Conservation (phyloP, 2,888 invertebrate species). For the Bibio marci region DNA sequence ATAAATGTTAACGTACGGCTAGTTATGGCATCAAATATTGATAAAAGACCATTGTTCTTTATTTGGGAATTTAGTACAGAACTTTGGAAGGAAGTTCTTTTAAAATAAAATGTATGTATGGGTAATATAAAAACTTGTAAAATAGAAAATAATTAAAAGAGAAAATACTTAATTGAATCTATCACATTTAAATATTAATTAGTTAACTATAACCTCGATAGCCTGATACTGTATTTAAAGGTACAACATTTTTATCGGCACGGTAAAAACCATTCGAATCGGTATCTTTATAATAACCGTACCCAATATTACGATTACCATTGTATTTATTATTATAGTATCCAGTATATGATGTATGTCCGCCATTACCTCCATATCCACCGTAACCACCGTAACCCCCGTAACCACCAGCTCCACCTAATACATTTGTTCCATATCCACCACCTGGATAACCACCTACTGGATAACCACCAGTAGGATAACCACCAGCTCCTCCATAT, state of each 20-base stretch:
- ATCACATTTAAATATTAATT: too few relatives aligned
- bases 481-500: neutral
- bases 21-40: too few relatives aligned
- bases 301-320: constrained; percentile 4
- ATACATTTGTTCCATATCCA: neutral
- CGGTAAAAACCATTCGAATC: constrained; percentile 4
- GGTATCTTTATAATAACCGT: constrained; percentile 4
- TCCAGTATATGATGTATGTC: constrained; percentile 1
- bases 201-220: constrained; percentile 4
- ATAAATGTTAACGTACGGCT: too few relatives aligned
- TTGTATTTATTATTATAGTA: constrained; percentile 1
- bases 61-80: too few relatives aligned
- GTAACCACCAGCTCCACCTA: neutral
- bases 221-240: neutral
- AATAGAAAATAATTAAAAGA: too few relatives aligned
- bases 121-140: too few relatives aligned
- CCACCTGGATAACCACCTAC: neutral
- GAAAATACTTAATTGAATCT: too few relatives aligned
- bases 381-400: constrained; percentile 4
- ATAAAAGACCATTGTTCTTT: too few relatives aligned
- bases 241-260: neutral
- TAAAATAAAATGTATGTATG: too few relatives aligned
- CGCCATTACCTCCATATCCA: constrained; percentile 6
- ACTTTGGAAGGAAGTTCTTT: too few relatives aligned
- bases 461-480: neutral